Evolutionary conservation across 2,113 vertebrate species (phyloP), one percentile per base, ranked within the genome.

Genomic region (Syngnathus scovelli): DNA sequence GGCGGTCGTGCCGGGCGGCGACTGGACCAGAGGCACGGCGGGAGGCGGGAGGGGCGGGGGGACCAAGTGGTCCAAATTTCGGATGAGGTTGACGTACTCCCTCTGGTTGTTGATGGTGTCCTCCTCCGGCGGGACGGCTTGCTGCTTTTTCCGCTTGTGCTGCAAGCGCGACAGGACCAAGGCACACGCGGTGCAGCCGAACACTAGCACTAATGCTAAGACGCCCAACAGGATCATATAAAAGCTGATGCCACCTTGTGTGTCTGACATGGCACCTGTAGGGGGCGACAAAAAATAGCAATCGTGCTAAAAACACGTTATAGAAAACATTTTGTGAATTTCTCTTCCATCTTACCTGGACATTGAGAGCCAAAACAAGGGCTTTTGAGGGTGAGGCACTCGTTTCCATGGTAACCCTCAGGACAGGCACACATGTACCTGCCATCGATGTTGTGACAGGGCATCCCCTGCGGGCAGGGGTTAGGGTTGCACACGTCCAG

Each of bases 51-150:
- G 74, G 55, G 85, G 76, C 37, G 66, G 66, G 0, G 82, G 82
- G 64, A 66, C 66, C 0, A 81, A 79, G 59, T 78, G 85, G 60
- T 91, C 90, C 68, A 92, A 82, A 60, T 93, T 93, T 62, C 89
- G 84, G 81, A 93, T 91, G 71, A 92, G 90, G 72, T 90, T 91
- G 80, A 91, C 86, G 44, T 89, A 84, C 74, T 91, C 90, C 51
- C 91, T 86, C 83, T 92, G 92, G 83, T 93, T 93, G 85, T 93
- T 93, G 76, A 93, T 90, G 75, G 83, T 48, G 44, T 15, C 84
- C 41, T 88, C 84, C 21, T 89, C 90, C 39, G 77, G 76, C 3
- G 82, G 83, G 61, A 78, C 62, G 7, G 79, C 64, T 66, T 90
- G 89, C 61, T 86, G 84, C 74, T 92, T 91, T 80, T 88, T 89